Base-by-base conservation (phyloP, 2,113 vertebrate genomes). In the Corythaixoides concolor region DNA sequence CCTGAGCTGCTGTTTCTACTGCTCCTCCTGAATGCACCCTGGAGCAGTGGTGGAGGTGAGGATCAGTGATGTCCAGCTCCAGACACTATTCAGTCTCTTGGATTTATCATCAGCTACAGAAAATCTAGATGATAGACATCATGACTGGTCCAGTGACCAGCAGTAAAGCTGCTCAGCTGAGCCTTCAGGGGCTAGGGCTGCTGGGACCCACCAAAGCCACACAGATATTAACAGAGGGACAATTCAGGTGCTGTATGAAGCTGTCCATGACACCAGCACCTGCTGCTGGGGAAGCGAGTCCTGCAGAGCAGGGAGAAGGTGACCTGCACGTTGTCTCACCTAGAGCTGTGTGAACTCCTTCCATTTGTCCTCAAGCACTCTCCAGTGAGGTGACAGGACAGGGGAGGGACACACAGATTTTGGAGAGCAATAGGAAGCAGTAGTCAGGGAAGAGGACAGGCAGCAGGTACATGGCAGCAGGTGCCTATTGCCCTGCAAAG, bases 21-120 rank as follows among this genome's bases (percentile, higher is more conserved):
- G 23, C 24, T 75, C 20, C 27, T 59, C n/a, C 23, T 11, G 9
- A 77, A 27, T 0, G 0, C 2, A 2, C 8, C 27, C 60, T 19
- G 37, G n/a, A 41, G 24, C 18, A 41, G 23, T 11, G 4, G 3
- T 33, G 16, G 23, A 32, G 19, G 35, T 0, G 2, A 53, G 23
- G 27, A 21, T 5, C 1, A 37, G 18, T 6, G 4, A 4, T 45
- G 27, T 15, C 50, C 77, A 30, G 52, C 37, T 66, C 43, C 37
- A 47, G 37, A 15, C 72, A 23, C 18, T 13, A 12, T 27, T 37
- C 52, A 32, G 52, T 9, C 21, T 15, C 26, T 55, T 18, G 23
- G 11, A 4, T 66, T 72, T 72, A 53, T 30, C 56, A 22, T 83
- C 15, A 27, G 43, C 72, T 73, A 24, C 59, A 66, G 45, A 73